Evolutionary conservation across 2,888 invertebrate species (phyloP).

Genomic region (Eremobia ochroleuca): DNA sequence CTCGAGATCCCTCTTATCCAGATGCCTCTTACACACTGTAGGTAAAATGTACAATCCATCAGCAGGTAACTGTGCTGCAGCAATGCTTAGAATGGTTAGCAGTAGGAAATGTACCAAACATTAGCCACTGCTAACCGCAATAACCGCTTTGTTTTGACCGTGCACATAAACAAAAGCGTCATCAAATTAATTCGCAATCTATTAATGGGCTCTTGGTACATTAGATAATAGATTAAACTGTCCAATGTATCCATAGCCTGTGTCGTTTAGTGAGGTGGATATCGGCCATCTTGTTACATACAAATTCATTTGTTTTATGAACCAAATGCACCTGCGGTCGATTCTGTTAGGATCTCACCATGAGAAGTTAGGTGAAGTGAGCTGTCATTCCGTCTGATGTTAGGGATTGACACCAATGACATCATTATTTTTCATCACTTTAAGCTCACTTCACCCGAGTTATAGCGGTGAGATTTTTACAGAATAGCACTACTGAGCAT

Average conservation of each 20-base stretch:
- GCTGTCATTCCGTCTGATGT: too few relatives aligned
- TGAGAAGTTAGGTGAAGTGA: too few relatives aligned
- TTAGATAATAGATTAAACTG: constrained; percentile 19
- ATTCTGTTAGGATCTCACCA: too few relatives aligned
- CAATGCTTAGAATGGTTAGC: neutral
- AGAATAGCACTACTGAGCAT: too few relatives aligned
- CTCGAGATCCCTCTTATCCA: neutral
- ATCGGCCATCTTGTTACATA: neutral
- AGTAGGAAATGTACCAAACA: neutral
- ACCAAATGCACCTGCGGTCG: too few relatives aligned
- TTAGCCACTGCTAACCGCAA: neutral
- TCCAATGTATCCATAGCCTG: neutral
- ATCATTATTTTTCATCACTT: too few relatives aligned
- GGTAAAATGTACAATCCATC: neutral
- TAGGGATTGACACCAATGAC: too few relatives aligned
- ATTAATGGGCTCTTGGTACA: constrained; percentile 36
- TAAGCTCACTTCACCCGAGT: too few relatives aligned
- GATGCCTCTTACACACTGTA: neutral
- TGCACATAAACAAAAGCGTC: constrained; percentile 23
- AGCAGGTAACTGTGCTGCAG: neutral
- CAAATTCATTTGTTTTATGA: neutral
- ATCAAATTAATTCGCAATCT: constrained; percentile 55
- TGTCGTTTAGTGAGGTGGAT: neutral
- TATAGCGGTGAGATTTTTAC: too few relatives aligned
- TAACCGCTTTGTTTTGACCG: neutral